Conservation (phyloP, 2,113 vertebrate species). For the Caranx ignobilis region DNA sequence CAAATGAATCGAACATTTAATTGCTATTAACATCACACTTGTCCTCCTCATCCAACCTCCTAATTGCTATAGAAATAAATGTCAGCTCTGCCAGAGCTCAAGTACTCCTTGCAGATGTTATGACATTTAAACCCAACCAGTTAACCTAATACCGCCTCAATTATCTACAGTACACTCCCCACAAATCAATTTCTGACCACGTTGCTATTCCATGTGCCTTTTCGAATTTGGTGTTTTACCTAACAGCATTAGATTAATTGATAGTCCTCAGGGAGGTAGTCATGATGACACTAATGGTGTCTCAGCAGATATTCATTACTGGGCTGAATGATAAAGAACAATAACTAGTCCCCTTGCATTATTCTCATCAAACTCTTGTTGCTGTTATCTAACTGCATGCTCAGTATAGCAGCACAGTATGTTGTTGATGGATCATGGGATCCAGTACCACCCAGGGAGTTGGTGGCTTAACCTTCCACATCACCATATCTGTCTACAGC, state of each 20-base stretch:
- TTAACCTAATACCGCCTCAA: constrained; percentile 54
- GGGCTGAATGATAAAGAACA: background rate
- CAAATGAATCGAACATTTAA: constrained; percentile 16
- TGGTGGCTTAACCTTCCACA: constrained; percentile 50
- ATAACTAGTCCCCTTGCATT: background rate
- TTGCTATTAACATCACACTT: constrained; percentile 16
- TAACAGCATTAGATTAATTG: background rate
- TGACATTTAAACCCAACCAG: constrained; percentile 72
- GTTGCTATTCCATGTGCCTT: constrained; percentile 13
- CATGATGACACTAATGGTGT: background rate
- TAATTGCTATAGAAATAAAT: constrained; percentile 72
- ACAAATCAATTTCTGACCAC: constrained; percentile 23
- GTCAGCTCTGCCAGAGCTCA: constrained; percentile 57
- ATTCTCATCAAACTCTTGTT: constrained; percentile 6
- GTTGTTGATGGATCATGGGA: constrained; percentile 44
- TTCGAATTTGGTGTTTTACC: constrained; percentile 22
- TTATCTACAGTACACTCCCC: constrained; percentile 45
- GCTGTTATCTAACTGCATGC: constrained; percentile 25
- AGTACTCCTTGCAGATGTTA: constrained; percentile 56
- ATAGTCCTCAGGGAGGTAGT: background rate
- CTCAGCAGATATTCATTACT: constrained; percentile 21
- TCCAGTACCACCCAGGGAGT: constrained; percentile 34
- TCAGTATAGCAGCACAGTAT: constrained; percentile 15
- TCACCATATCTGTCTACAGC: constrained; percentile 45
- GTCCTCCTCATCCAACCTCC: background rate